These are phyloP conservation scores for Linnaemya vulpina DNA, from an alignment of 2,888 invertebrate genomes.

Conservation along the genomic window DNA sequence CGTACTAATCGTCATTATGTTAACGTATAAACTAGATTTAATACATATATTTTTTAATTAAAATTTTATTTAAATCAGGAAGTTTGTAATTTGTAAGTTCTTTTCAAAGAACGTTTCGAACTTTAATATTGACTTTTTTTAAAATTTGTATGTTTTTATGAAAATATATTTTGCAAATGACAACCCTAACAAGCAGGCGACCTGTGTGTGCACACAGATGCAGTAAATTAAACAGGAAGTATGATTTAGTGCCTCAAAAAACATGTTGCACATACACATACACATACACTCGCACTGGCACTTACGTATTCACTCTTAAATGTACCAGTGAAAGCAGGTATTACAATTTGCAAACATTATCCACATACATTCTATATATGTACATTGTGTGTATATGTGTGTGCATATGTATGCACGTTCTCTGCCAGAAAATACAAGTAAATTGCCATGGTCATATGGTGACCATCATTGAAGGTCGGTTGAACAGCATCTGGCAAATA, in stretches of 20 bases:
- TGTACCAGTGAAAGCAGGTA: constrained; percentile 7
- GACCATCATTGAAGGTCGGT: constrained; percentile 68
- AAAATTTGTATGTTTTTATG: neutral
- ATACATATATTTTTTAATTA: too few species aligned
- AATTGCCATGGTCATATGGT: constrained; percentile 74
- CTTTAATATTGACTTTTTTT: too few species aligned
- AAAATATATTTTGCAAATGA: neutral
- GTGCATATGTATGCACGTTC: constrained; percentile 15
- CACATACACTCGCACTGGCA: neutral
- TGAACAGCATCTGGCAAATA: constrained; percentile 62
- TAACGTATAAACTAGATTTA: too few species aligned
- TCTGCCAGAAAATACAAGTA: constrained; percentile 38
- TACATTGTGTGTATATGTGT: neutral
- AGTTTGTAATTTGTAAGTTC: too few species aligned
- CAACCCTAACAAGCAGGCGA: neutral
- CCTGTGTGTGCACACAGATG: constrained; percentile 17
- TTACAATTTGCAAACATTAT: constrained; percentile 10
- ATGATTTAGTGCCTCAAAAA: constrained; percentile 38
- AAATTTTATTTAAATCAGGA: too few species aligned
- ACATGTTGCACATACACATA: constrained; percentile 46
- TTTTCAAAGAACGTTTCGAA: too few species aligned
- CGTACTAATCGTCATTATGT: too few species aligned
- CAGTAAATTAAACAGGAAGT: constrained; percentile 50
- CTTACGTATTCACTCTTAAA: constrained; percentile 2
- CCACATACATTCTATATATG: too few species aligned